These are phyloP conservation scores for Sphaerophoria rueppellii DNA, from an alignment of 2,888 invertebrate species.

Conservation along the genomic window DNA sequence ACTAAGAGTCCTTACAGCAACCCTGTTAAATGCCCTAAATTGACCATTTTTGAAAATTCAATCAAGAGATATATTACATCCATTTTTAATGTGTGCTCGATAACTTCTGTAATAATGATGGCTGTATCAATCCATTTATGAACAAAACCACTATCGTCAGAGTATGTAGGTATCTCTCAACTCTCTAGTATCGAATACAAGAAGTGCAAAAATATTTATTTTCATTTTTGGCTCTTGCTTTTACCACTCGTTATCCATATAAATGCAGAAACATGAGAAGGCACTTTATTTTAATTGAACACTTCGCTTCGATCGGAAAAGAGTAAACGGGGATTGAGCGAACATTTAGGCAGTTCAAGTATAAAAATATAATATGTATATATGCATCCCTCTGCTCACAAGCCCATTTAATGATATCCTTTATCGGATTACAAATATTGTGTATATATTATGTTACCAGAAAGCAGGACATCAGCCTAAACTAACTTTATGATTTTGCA, in stretches of 20 bases:
- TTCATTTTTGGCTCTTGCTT: too few relatives aligned
- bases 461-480: conserved; percentile 36
- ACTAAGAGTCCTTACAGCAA: too few relatives aligned
- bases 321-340: conserved; percentile 46
- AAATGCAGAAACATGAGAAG: conserved; percentile 70
- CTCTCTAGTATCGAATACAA: conserved; percentile 3
- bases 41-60: not conserved
- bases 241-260: not conserved
- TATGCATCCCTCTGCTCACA: not conserved
- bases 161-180: not conserved
- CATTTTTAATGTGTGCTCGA: not conserved
- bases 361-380: not conserved
- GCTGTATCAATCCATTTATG: conserved; percentile 20
- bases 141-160: not conserved
- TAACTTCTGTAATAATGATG: conserved; percentile 5
- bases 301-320: conserved; percentile 62
- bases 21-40: too few relatives aligned
- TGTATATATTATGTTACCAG: conserved; percentile 31
- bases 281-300: conserved; percentile 73
- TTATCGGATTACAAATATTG: conserved; percentile 61
- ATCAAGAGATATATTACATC: not conserved
- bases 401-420: not conserved
- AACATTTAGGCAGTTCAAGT: conserved; percentile 63
- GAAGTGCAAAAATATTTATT: not conserved
- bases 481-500: conserved; percentile 7